These are phyloP conservation scores for Rousettus madagascariensis DNA, from an alignment of 2,797 vertebrate species.

Conservation along the genomic window DNA sequence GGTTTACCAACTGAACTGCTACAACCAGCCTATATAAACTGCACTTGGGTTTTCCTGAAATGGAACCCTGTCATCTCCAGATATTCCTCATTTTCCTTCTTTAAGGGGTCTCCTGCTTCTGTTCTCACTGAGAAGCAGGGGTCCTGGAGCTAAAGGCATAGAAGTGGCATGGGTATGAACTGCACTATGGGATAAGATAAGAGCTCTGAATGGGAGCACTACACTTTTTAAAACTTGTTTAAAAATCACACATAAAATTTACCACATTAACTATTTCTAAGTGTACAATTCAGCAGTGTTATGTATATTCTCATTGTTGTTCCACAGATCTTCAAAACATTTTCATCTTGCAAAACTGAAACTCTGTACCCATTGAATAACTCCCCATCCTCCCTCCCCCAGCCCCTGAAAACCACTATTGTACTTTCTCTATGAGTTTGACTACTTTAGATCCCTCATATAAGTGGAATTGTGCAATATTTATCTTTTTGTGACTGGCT, in stretches of 20 bases:
- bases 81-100: neutral
- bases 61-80: neutral
- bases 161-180: neutral
- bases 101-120: neutral
- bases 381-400: no score
- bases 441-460: neutral
- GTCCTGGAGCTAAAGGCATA: neutral
- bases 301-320: neutral
- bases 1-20: neutral
- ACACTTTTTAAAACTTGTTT: neutral
- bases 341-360: neutral
- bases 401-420: neutral
- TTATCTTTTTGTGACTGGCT: neutral
- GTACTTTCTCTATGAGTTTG: neutral
- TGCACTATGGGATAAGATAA: conserved; percentile 62
- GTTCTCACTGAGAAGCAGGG: neutral
- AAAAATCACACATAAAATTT: neutral
- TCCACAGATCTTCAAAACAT: neutral
- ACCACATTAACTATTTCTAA: neutral
- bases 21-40: neutral
- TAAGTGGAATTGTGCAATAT: neutral
- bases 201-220: conserved; percentile 11
- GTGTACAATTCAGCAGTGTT: neutral
- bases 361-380: neutral
- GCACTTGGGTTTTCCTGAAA: neutral